phyloP scores from a whole-genome alignment of 2,888 invertebrate species.

The Napeogenes sylphis region DNA sequence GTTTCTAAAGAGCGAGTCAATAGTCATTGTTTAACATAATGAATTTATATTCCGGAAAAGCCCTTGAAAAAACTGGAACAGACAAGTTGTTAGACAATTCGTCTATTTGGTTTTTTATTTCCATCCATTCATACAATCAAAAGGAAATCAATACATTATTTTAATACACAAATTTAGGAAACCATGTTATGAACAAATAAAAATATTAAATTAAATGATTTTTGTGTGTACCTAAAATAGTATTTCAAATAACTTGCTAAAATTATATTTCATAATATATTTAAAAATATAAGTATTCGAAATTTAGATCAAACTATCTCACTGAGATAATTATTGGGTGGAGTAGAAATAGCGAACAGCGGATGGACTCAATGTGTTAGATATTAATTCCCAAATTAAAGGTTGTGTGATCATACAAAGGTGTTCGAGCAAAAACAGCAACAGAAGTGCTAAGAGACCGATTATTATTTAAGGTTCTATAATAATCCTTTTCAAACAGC shows the following conservation, averaged over 20 bases:
- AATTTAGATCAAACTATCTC: conserved; percentile 20
- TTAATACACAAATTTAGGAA: not conserved
- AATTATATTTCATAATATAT: not conserved
- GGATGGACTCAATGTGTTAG: conserved; percentile 75
- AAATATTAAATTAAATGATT: not conserved
- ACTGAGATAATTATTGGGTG: conserved; percentile 26
- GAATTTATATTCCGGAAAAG: conserved; percentile 24
- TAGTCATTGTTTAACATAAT: conserved; percentile 19
- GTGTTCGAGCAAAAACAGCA: conserved; percentile 67
- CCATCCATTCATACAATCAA: too few species aligned
- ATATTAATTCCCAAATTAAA: conserved; percentile 76
- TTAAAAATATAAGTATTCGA: conserved; percentile 11
- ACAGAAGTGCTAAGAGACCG: conserved; percentile 73
- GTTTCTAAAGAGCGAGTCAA: conserved; percentile 15
- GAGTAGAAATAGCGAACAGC: conserved; percentile 67
- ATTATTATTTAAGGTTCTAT: conserved; percentile 69
- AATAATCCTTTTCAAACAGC: conserved; percentile 66
- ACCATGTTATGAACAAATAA: too few species aligned
- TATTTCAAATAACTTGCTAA: too few species aligned
- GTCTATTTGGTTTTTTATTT: conserved; percentile 2
- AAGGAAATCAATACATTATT: too few species aligned
- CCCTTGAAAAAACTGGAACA: conserved; percentile 9
- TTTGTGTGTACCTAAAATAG: not conserved
- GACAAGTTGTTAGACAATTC: conserved; percentile 13
- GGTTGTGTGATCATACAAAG: conserved; percentile 61